Percentiles rank a stretch among this genome's conserved stretches.
phyloP scores from a whole-genome alignment of 2,888 invertebrate species.

The Chromoteleia sp. region DNA sequence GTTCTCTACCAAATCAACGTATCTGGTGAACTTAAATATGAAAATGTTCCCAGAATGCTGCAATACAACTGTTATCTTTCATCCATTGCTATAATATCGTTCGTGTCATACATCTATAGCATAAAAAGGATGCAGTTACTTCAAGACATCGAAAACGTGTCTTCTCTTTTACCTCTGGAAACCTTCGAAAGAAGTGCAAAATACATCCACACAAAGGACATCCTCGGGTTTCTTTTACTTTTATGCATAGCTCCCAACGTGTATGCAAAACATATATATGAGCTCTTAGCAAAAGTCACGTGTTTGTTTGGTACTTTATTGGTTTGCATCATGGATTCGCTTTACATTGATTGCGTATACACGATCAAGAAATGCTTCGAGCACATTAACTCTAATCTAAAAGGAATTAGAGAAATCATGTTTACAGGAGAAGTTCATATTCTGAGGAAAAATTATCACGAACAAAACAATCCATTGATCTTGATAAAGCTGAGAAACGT shows the following conservation, averaged over 20 bases:
- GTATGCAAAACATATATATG: slow-evolving; percentile 10
- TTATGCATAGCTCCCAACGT: slow-evolving; percentile 69
- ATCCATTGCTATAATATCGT: slow-evolving; percentile 65
- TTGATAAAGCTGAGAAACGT: slow-evolving; percentile 74
- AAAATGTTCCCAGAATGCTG: slow-evolving; percentile 71
- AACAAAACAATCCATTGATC: slow-evolving; percentile 71
- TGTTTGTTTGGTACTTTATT: slow-evolving; percentile 72
- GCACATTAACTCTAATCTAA: slow-evolving; percentile 73
- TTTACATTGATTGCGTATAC: slow-evolving; percentile 75
- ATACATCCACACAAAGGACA: slow-evolving; percentile 74
- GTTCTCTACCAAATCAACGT: slow-evolving; percentile 71
- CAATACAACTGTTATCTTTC: slow-evolving; percentile 74
- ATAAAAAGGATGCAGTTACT: slow-evolving; percentile 70
- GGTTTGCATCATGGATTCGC: slow-evolving; percentile 74
- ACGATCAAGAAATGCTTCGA: slow-evolving; percentile 74
- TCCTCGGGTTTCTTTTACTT: slow-evolving; percentile 73
- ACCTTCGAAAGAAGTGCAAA: slow-evolving; percentile 70
- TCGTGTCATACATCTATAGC: slow-evolving; percentile 62
- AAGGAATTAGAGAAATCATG: slow-evolving; percentile 68
- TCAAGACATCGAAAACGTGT: slow-evolving; percentile 70
- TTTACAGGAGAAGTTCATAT: slow-evolving; percentile 77
- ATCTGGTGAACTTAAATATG: slow-evolving; percentile 45
- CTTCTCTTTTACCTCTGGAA: slow-evolving; percentile 68
- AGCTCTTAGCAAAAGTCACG: slow-evolving; percentile 54
- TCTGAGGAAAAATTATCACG: slow-evolving; percentile 77